Evolutionary conservation across 2,797 vertebrate species (phyloP), one percentile per base, ranked within the genome.

Genomic region (Merluccius polli): DNA sequence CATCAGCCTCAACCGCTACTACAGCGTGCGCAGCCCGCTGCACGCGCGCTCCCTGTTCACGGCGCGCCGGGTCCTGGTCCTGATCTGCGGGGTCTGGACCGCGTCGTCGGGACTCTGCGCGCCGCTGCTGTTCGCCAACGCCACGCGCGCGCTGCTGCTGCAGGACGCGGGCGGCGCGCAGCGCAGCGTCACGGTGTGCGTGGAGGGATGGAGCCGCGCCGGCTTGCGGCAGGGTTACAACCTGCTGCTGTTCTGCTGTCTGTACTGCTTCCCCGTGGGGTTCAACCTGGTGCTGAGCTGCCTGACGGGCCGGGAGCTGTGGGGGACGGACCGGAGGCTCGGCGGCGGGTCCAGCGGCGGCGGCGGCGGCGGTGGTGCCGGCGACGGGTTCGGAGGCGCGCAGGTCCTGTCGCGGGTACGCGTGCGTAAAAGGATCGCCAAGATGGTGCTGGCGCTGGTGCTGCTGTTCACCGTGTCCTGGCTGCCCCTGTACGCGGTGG

Each of bases 401-500:
- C 83, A 83, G 63, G 79, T 82, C 1, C 78, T 36, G 1, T 86
- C 85, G 12, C 84, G 91, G 2, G 79, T 89, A 11, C 84, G 90
- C 68, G 82, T 82, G 27, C 89, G 92, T 48, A 90, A 89, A 79
- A 88, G 89, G 80, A 91, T 92, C 32, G 88, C 87, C 76, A 92
- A 91, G 74, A 93, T 93, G 91, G 90, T 93, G 70, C 83, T 91
- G 32, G 89, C 87, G 2, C 81, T 93, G 38, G 92, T 93, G 12
- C n/a, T 92, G 73, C 89, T 93, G 4, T 93, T 93, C 73, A 92
- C 92, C 0, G 41, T 91, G 73, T 93, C 92, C 8, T 93, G 92
- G 92, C 72, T 93, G 72, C 92, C 92, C 9, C 81, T 93, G 1
- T 92, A 93, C 70, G 89, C 74, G 1, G 78, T 89, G 48, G 92